Base-by-base conservation (phyloP, 2,113 vertebrate species). In the Dissostichus mawsoni region DNA sequence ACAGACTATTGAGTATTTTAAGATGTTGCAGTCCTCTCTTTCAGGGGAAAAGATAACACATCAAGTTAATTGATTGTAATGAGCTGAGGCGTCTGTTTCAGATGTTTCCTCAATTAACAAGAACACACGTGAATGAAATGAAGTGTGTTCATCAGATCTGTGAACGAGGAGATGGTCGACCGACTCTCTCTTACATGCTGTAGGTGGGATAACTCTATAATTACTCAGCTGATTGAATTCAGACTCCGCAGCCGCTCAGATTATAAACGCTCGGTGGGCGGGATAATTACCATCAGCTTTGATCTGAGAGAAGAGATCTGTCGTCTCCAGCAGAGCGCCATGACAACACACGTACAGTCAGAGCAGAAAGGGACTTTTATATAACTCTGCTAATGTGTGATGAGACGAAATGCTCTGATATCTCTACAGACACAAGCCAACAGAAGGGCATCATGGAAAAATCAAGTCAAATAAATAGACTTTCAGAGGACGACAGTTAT, bases 261-360 rank as follows among this genome's bases (percentile, higher is more conserved):
- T 76, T 74, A 69, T 71, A 75, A 77, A 59, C 81, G 45, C 64
- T 68, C 56, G 86, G 86, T 62, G 81, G 77, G 76, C 78, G 47
- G 67, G 74, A 82, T 76, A 74, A 85, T 80, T 77, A 70, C 69
- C 56, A n/a, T 53, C 69, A 47, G 77, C 45, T 41, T 44, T 23
- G 69, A 50, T 29, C 14, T 23, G 70, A 74, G 72, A 59, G 25
- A 45, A 11, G 41, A 76, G 29, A 73, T 23, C 47, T 81, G 0
- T 66, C 76, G 64, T 47, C 13, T 48, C 25, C 56, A 48, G 56
- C 36, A 25, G 52, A 72, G 48, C 57, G 5, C 52, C 47, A 11
- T 23, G 68, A 73, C 74, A 69, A 78, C 70, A 51, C 56, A 33
- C 23, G 1, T 41, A 41, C 36, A 41, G 36, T 41, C 36, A 8